Evolutionary conservation across 2,888 invertebrate genomes (phyloP), one percentile per base, ranked within the genome.

Genomic region (Stenodera caucasica): DNA sequence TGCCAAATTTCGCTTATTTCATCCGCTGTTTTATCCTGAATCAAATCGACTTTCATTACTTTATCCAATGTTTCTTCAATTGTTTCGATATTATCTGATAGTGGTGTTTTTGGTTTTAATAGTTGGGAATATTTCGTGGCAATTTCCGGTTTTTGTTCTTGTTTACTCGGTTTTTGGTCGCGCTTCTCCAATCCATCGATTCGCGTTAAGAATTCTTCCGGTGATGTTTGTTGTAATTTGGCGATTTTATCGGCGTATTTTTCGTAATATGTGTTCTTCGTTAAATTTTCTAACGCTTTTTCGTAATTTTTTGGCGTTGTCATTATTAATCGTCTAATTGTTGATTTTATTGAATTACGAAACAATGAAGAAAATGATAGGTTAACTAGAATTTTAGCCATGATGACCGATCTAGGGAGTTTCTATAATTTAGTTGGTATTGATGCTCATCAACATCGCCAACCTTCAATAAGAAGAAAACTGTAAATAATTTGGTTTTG

Each of bases 221-320:
- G 91, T 2, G 89, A 87, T 0, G 88, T 88, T 77, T 90, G 82
- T 76, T 92, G 91, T 18, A 92, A 76, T 61, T 85, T 82, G 0
- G 90, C 85, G 65, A 94, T 90, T 77, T 92, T 91, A 1, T 84
- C 80, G 0, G 91, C 88, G 80, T 94, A 94, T 74, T 94, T 94
- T 15, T 89, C 88, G 72, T 83, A 94, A 75, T 89, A 94, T 0
- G 93, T 92, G 81, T 94, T 94, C 4, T 76, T 79, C 75, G 85
- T 81, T 60, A 86, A 75, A 66, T 85, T 83, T 64, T 86, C 86
- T 53, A 85, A 60, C 15, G 82, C 82, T 68, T 85, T 83, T 68
- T 84, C 81, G 69, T 80, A 76, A 52, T 75, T 81, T 14, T 69
- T 63, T 37, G 80, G 67, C 32, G 83, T 80, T 32, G 81, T 81